Base-by-base conservation (phyloP, 2,888 invertebrate genomes). In the Morpho deidamia region DNA sequence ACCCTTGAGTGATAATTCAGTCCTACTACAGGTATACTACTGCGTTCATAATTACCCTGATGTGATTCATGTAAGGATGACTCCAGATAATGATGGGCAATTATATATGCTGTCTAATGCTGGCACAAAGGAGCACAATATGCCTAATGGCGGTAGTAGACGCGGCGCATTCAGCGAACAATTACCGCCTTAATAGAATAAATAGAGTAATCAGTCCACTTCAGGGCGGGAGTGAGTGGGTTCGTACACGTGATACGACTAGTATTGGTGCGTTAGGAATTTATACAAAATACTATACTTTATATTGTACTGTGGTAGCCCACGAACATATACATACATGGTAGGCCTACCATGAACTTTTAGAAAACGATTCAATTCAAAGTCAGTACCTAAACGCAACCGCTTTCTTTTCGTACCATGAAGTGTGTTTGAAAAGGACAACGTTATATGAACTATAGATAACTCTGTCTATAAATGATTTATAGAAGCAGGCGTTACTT, bases 121-220 rank as follows among this genome's bases (percentile, higher is more conserved):
- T 58, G 56, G 53, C 59, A 67, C 67, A 74, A 73, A 73, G 71
- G 75, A 67, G 69, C 67, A 85, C 85, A 87, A 87, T 84, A 75
- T 70, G 64, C 67, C 78, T 86, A 86, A 87, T 87, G 81, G 81
- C 61, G 64, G 72, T 72, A 69, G 67, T 73, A 70, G 67, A 72
- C 70, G 74, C 75, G 75, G 77, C 76, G 73, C 81, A 81, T 84
- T 84, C 83, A 80, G 66, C 71, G 70, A 74, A 83, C 88, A 87
- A 88, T 88, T 82, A 84, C 81, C 65, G 71, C 72, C 74, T 73
- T 88, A 87, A 89, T 88, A 85, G 84, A 88, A 87, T 88, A 88
- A 88, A 86, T 85, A 79, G 86, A 78, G 84, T 87, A 87, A 88
- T 89, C 86, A 88, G 79, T 70, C 77, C 82, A 84, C 85, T 88